Base-by-base conservation (phyloP, 2,113 vertebrate species). In the Oryzias celebensis region DNA sequence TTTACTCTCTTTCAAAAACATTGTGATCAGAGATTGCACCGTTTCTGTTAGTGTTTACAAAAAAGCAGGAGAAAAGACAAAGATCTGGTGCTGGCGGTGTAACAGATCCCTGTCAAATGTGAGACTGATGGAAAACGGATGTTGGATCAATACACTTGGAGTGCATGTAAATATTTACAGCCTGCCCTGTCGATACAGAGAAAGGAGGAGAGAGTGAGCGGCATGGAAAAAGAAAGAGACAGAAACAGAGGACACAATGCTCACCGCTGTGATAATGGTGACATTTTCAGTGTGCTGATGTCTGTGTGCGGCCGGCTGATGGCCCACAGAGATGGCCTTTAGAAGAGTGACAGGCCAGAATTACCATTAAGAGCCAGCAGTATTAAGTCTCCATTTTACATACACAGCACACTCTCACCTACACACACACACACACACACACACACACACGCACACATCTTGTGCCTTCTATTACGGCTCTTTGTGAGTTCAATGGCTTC, bases 281-380 rank as follows among this genome's bases (percentile, higher is more conserved):
- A 87, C 82, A 84, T 87, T 88, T 87, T 59, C 75, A 65, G 75
- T 42, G 63, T 65, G 82, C 63, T 63, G 41, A 65, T 73, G 73
- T 71, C 58, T 64, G 68, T 76, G 85, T 75, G 63, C 4, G 47
- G 52, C 72, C 80, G 77, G 85, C 81, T 85, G 86, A 88, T 88
- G 75, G 83, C 80, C 72, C 69, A 69, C 83, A 73, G 81, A 73
- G 86, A 88, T 90, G 85, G 86, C 86, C 86, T 89, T 88, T 89
- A 85, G 68, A 82, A 72, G 73, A 83, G 63, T 68, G 78, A 73
- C 83, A 73, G 83, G 66, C 75, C 58, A 71, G 71, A 90, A 87
- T 87, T 82, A 87, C 80, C 80, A 82, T 85, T 71, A 75, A 78
- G 67, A 85, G 73, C 54, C 62, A 48, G 62, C 64, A 67, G 74